phyloP scores from a whole-genome alignment of 2,797 vertebrate species.

The Spinus olivaceus region DNA sequence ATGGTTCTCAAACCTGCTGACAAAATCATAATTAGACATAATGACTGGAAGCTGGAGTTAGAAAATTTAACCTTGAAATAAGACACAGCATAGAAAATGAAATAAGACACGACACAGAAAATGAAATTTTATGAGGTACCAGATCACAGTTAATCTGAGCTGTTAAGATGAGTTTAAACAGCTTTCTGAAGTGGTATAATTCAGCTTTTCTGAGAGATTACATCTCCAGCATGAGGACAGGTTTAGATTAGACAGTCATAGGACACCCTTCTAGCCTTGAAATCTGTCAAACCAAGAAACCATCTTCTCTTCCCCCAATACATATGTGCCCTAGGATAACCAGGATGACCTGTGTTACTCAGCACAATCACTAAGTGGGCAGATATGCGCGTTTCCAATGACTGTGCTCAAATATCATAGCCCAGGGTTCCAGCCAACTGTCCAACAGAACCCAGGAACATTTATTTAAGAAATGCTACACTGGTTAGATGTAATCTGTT shows the following conservation, averaged over 20 bases:
- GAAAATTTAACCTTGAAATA: conserved; percentile 5
- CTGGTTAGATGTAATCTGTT: neutral
- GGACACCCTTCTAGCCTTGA: neutral
- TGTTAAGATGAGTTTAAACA: neutral
- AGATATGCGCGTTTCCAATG: neutral
- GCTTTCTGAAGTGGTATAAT: neutral
- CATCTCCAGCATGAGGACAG: neutral
- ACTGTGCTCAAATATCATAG: neutral
- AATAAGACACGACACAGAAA: neutral
- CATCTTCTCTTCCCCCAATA: neutral
- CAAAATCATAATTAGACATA: neutral
- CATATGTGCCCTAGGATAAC: neutral
- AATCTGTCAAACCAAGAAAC: neutral
- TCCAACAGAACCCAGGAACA: neutral
- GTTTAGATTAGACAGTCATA: neutral
- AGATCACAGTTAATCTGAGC: neutral
- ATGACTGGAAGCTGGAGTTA: neutral
- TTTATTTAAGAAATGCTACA: neutral
- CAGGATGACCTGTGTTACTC: neutral
- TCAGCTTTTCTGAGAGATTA: neutral
- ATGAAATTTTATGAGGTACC: neutral
- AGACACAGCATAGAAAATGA: neutral
- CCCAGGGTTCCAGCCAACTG: neutral
- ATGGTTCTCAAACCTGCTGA: neutral
- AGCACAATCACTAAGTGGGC: neutral